Evolutionary conservation across 2,113 vertebrate species (phyloP), one percentile per base, ranked within the genome.

Genomic region (Catagonus wagneri): DNA sequence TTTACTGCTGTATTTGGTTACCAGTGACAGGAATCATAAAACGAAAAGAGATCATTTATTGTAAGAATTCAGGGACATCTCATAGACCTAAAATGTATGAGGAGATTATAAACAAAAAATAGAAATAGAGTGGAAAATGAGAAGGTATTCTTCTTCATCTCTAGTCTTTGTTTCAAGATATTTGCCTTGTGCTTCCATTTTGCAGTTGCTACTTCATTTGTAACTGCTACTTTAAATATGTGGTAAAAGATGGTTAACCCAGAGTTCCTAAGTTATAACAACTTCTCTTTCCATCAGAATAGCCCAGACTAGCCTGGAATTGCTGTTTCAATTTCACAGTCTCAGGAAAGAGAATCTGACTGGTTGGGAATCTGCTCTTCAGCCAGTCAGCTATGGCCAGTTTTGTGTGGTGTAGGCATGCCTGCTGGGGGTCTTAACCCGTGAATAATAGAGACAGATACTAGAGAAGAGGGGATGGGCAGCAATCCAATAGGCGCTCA

Each of bases 31-130:
- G 69, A 74, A 75, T 2, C 36, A 60, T 61, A 61, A 44, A 60
- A 69, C 36, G 68, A 93, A 79, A 89, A 74, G 6, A 1, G 11
- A 52, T 2, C 13, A 69, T 66, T 74, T 93, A 34, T 80, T 89
- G 19, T 69, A 83, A 69, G 17, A 16, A 50, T 94, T 56, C 22
- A 52, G 39, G n/a, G 29, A 50, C 39, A 52, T 76, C 6, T 81
- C 68, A 83, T 13, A 34, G 29, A 71, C 23, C 17, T 34, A 36
- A 50, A 68, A 23, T 39, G 6, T 39, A 71, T 2, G 7, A 69
- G 95, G 22, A 83, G 20, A 79, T 6, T 32, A 80, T 23, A 96
- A 96, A 91, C 25, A 71, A 83, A 66, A 89, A 78, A 52, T 44
- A 32, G 56, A 91, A 94, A 63, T 85, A 20, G 65, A 27, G 56